Percentiles rank a stretch among this genome's conserved stretches.
Conservation (phyloP, 2,888 invertebrate species). For the Tanaodytes sp. region DNA sequence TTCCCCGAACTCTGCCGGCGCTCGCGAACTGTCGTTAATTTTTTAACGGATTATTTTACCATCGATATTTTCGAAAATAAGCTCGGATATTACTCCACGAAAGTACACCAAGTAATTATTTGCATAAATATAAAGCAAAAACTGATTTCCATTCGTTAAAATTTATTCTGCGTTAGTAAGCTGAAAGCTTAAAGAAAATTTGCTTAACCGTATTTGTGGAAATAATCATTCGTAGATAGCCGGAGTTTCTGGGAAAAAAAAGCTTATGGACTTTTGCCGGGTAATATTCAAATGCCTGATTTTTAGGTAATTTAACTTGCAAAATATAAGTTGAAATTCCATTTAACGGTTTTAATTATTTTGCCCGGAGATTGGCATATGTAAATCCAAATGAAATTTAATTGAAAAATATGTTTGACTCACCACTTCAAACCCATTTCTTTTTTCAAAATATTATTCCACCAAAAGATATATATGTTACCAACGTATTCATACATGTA, state of each 20-base stretch:
- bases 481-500: too few relatives aligned
- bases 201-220: slow-evolving; percentile 21
- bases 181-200: slow-evolving; percentile 10
- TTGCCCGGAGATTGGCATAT: slow-evolving; percentile 16
- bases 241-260: background rate
- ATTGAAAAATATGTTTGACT: slow-evolving; percentile 21
- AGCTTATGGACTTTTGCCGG: slow-evolving; percentile 12
- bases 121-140: background rate
- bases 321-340: slow-evolving; percentile 28
- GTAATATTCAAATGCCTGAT: slow-evolving; percentile 15
- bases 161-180: slow-evolving; percentile 5
- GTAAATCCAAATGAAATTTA: slow-evolving; percentile 24
- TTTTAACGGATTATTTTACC: background rate
- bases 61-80: background rate
- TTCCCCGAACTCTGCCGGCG: background rate
- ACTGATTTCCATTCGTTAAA: background rate
- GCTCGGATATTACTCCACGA: background rate
- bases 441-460: too few relatives aligned
- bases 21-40: background rate
- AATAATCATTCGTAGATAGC: slow-evolving; percentile 19
- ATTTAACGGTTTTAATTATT: slow-evolving; percentile 17
- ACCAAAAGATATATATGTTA: too few relatives aligned
- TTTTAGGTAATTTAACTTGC: slow-evolving; percentile 34
- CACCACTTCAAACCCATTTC: too few relatives aligned
- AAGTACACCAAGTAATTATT: background rate